Percentiles rank a stretch among this genome's conserved stretches.
phyloP scores from a whole-genome alignment of 2,888 invertebrate genomes.

The Chrysodeixis includens region DNA sequence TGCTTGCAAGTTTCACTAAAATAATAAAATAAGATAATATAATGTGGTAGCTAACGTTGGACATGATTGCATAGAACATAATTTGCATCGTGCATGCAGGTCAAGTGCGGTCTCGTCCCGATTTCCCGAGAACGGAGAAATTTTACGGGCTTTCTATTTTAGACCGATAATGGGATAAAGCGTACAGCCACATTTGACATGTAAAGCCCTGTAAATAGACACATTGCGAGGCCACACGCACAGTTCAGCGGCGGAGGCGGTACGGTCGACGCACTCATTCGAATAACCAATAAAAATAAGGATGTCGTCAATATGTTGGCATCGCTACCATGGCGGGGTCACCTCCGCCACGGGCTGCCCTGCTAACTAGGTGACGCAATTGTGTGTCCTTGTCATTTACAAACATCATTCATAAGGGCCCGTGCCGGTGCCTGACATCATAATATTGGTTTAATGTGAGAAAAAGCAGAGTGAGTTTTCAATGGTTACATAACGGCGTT shows the following conservation, averaged over 20 bases:
- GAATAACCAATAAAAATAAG: slow-evolving; percentile 87
- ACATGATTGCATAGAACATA: slow-evolving; percentile 22
- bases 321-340: slow-evolving; percentile 81
- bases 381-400: slow-evolving; percentile 55
- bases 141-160: slow-evolving; percentile 39
- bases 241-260: slow-evolving; percentile 77
- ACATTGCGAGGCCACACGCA: slow-evolving; percentile 83
- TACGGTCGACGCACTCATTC: slow-evolving; percentile 86
- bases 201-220: slow-evolving; percentile 69
- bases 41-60: slow-evolving; percentile 7
- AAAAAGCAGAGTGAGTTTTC: slow-evolving; percentile 14
- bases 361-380: slow-evolving; percentile 59
- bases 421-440: slow-evolving; percentile 36
- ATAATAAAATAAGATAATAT: neutral
- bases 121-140: slow-evolving; percentile 35
- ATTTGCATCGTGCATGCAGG: slow-evolving; percentile 36
- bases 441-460: slow-evolving; percentile 24
- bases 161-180: slow-evolving; percentile 35
- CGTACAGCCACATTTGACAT: slow-evolving; percentile 44
- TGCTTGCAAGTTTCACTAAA: neutral
- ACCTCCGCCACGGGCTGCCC: slow-evolving; percentile 75
- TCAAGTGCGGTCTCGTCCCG: slow-evolving; percentile 38
- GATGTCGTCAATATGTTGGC: slow-evolving; percentile 89
- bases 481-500: slow-evolving; percentile 44
- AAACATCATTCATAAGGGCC: slow-evolving; percentile 54